Conservation (phyloP, 2,888 invertebrate genomes). For the Aproaerema taeniolella region DNA sequence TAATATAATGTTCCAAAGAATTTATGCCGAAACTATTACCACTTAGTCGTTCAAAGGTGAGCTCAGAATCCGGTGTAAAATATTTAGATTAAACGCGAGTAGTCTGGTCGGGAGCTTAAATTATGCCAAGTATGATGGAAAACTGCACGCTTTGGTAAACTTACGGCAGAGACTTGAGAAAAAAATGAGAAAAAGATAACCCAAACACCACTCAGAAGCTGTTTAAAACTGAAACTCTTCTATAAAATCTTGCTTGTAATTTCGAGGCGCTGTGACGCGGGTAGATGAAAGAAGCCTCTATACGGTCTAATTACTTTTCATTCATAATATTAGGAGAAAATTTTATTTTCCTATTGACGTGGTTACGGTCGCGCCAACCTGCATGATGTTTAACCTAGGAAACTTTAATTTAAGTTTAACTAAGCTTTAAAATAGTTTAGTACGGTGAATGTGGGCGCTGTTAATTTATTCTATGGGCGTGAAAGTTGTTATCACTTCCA, state of each 20-base stretch:
- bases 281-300: background rate
- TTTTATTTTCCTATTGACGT: background rate
- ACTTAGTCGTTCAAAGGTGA: background rate
- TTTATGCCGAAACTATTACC: background rate
- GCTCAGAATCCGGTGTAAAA: background rate
- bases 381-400: background rate
- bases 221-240: too few relatives aligned
- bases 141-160: too few relatives aligned
- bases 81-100: constrained; percentile 3
- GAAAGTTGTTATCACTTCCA: background rate
- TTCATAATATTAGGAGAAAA: constrained; percentile 7
- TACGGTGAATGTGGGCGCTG: background rate
- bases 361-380: background rate
- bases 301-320: constrained; percentile 4
- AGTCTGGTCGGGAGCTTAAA: background rate
- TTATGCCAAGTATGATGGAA: too few relatives aligned
- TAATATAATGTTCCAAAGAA: constrained; percentile 6
- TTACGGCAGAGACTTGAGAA: too few relatives aligned
- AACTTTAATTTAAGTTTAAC: constrained; percentile 9
- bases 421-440: constrained; percentile 8
- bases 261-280: background rate
- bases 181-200: too few relatives aligned
- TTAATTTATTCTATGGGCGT: background rate
- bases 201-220: too few relatives aligned
- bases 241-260: too few relatives aligned